These are phyloP conservation scores for Alouatta palliata DNA, from an alignment of 2,113 vertebrate species.

Conservation along the genomic window DNA sequence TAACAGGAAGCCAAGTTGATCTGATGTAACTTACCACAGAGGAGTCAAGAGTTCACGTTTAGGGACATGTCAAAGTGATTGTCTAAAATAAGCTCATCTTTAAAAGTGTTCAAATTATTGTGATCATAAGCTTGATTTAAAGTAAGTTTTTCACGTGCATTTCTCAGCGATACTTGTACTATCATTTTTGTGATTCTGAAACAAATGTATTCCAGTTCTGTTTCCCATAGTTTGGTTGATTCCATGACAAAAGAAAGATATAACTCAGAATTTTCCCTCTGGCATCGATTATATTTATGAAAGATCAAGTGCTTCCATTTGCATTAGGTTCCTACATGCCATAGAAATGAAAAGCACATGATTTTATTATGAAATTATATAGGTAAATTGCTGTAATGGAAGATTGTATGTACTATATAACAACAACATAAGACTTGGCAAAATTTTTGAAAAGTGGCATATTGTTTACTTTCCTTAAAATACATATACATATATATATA, in stretches of 20 bases:
- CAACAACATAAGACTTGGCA: constrained; percentile 52
- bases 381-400: constrained; percentile 35
- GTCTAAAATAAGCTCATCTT: constrained; percentile 15
- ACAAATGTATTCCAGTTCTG: not conserved
- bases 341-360: constrained; percentile 41
- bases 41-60: not conserved
- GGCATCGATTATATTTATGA: constrained; percentile 44
- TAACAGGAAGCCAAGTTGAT: not conserved
- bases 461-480: constrained; percentile 74
- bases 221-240: constrained; percentile 34
- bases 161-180: not conserved
- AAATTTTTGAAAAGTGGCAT: constrained; percentile 60
- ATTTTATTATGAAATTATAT: constrained; percentile 54
- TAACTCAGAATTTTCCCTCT: constrained; percentile 13
- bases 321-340: not conserved
- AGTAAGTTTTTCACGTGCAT: not conserved
- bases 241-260: not conserved
- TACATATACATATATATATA: not conserved
- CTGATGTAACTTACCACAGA: not conserved
- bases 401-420: not conserved
- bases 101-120: not conserved
- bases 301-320: not conserved
- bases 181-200: not conserved
- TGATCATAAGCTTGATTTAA: constrained; percentile 38
- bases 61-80: not conserved